phyloP scores from a whole-genome alignment of 2,113 vertebrate species.

The Aegithalos caudatus region DNA sequence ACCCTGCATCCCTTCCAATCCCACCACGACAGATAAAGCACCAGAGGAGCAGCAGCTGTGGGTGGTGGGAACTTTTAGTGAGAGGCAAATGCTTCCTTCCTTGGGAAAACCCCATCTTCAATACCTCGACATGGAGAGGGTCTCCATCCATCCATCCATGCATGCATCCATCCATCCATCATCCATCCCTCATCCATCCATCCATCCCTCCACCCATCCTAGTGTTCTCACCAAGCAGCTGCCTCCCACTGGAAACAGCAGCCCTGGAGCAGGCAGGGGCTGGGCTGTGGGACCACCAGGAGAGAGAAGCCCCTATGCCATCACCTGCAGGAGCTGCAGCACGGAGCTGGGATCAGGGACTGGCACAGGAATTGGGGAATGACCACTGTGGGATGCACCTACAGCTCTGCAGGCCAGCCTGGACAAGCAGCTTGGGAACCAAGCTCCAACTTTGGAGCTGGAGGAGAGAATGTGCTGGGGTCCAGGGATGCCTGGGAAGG shows the following conservation, averaged over 20 bases:
- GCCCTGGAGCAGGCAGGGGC: background rate
- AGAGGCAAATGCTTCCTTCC: background rate
- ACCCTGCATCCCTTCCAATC: background rate
- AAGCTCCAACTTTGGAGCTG: too few species aligned
- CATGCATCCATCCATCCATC: background rate
- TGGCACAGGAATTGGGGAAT: rapidly evolving
- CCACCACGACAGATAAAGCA: background rate
- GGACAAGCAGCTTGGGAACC: background rate
- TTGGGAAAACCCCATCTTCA: background rate
- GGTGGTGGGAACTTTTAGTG: background rate
- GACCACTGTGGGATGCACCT: rapidly evolving
- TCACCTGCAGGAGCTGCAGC: rapidly evolving
- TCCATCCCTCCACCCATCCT: background rate
- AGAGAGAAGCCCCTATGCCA: background rate
- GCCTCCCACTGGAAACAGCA: rapidly evolving
- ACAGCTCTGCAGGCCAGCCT: background rate
- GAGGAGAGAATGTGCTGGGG: too few species aligned
- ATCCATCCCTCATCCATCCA: too few species aligned
- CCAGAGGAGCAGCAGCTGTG: background rate
- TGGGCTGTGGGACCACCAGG: background rate
- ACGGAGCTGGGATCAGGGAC: background rate
- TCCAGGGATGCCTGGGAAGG: too few species aligned
- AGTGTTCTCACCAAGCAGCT: background rate
- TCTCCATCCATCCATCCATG: background rate
- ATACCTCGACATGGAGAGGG: background rate